Conservation (phyloP, 2,888 invertebrate genomes). For the Palloptera scutellata region DNA sequence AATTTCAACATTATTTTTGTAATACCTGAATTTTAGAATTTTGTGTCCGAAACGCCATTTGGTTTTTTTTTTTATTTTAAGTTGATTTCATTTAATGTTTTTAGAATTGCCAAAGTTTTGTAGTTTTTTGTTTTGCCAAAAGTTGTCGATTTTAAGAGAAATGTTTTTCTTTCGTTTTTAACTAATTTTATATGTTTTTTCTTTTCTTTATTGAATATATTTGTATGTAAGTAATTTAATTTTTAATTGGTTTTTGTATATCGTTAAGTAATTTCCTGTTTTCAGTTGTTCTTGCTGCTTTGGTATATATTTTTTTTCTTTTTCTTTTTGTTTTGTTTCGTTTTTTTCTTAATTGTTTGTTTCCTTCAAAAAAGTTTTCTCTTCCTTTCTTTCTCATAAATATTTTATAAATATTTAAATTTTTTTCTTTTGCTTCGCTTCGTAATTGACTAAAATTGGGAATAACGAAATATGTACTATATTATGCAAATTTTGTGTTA, state of each 20-base stretch:
- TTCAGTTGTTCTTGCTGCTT: constrained; percentile 32
- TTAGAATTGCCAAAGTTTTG: constrained; percentile 5
- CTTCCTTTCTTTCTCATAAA: constrained; percentile 1
- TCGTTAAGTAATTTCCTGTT: constrained; percentile 16
- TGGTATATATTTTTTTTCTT: constrained; percentile 29
- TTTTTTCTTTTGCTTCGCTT: constrained; percentile 28
- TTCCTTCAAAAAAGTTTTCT: neutral
- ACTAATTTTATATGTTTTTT: constrained; percentile 33
- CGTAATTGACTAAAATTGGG: constrained; percentile 35
- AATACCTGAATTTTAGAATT: constrained; percentile 65
- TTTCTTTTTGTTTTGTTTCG: constrained; percentile 19
- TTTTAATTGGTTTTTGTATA: neutral
- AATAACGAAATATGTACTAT: no score
- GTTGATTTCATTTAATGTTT: neutral
- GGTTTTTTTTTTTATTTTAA: constrained; percentile 28
- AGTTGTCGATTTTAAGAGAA: constrained; percentile 8
- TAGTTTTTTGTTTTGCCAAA: constrained; percentile 15
- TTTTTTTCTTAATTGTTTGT: constrained; percentile 19
- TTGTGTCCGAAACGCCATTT: constrained; percentile 62
- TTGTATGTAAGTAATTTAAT: constrained; percentile 8
- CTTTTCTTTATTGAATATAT: constrained; percentile 14
- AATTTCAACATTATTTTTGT: constrained; percentile 39
- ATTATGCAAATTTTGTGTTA: no score
- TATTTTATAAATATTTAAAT: constrained; percentile 21
- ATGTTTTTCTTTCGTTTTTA: constrained; percentile 21